A percentile compares a stretch with the other conserved stretches of the same genome.
Evolutionary conservation across 2,888 invertebrate species (phyloP).

Genomic region (Cerastoderma edule): DNA sequence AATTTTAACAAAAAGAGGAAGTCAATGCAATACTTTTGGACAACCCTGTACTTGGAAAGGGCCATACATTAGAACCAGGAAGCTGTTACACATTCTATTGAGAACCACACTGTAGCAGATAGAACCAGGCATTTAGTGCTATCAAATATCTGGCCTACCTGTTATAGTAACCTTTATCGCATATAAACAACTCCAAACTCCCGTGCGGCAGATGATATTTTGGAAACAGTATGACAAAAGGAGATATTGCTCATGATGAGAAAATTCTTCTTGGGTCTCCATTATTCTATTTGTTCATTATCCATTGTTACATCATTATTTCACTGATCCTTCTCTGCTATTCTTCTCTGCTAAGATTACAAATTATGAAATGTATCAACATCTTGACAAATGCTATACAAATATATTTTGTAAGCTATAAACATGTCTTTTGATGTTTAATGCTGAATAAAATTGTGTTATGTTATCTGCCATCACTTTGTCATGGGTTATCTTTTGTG

Average conservation of each 20-base stretch:
- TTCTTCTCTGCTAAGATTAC: too few species aligned
- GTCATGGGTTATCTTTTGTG: too few species aligned
- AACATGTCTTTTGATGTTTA: too few species aligned
- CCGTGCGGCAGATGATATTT: neutral
- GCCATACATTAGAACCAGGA: neutral
- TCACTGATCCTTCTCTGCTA: too few species aligned
- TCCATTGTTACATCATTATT: too few species aligned
- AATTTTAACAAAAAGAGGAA: too few species aligned
- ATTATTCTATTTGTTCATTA: too few species aligned
- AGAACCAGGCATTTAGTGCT: slow-evolving; percentile 20
- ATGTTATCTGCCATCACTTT: too few species aligned
- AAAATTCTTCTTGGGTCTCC: neutral
- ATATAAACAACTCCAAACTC: neutral
- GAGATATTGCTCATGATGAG: neutral
- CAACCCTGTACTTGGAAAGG: neutral
- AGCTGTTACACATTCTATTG: neutral
- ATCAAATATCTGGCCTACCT: slow-evolving; percentile 21
- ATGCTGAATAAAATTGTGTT: too few species aligned
- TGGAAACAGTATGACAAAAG: neutral
- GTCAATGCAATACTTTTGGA: neutral
- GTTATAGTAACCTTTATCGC: slow-evolving; percentile 3
- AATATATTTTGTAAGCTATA: too few species aligned
- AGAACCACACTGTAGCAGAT: neutral
- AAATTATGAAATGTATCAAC: too few species aligned
- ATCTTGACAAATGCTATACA: too few species aligned